Conservation (phyloP, 2,888 invertebrate genomes). For the Lasioglossum oenotherae region DNA sequence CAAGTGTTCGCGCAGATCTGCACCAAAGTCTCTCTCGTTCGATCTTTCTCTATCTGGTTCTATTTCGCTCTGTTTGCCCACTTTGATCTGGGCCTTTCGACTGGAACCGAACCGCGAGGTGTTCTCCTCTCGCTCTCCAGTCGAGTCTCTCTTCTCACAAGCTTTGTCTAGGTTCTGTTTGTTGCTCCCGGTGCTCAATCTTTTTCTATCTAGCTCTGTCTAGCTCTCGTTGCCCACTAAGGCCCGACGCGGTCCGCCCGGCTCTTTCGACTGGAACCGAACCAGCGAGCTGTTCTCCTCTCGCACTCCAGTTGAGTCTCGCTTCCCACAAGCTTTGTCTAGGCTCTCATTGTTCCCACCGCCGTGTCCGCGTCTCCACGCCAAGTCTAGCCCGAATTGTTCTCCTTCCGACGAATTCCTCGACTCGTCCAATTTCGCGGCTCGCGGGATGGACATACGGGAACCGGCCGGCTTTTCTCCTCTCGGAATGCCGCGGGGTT, state of each 20-base stretch:
- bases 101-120: constrained; percentile 2
- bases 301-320: background rate
- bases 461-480: constrained; percentile 8
- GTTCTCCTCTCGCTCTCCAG: constrained; percentile 3
- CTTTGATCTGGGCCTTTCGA: background rate
- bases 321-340: constrained; percentile 41
- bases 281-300: background rate
- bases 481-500: background rate
- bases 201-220: no score
- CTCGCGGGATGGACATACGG: constrained; percentile 23
- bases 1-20: constrained; percentile 5
- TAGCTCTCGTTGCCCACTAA: no score
- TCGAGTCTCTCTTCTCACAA: background rate
- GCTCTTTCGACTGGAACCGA: constrained; percentile 6
- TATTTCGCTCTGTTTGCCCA: no score
- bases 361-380: constrained; percentile 11
- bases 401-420: constrained; percentile 42
- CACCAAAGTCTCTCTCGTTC: background rate
- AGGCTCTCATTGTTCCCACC: constrained; percentile 35
- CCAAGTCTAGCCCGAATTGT: constrained; percentile 24
- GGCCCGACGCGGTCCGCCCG: background rate
- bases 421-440: constrained; percentile 45
- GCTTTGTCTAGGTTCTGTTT: constrained; percentile 46
- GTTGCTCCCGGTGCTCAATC: constrained; percentile 2
- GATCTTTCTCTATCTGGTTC: no score